Conservation (phyloP, 2,797 vertebrate species). For the Tenualosa ilisha region DNA sequence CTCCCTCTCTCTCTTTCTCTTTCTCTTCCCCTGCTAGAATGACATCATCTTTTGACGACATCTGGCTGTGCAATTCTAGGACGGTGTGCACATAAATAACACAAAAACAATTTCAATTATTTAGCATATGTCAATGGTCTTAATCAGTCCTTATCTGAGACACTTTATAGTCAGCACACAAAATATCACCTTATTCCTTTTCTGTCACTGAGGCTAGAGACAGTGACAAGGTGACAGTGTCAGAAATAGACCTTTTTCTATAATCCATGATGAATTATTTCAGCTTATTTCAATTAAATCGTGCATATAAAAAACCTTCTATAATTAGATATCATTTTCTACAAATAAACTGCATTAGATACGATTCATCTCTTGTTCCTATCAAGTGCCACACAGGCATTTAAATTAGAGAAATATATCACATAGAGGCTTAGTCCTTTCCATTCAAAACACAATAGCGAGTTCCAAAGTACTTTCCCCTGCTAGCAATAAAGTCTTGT, state of each 20-base stretch:
- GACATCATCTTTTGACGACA: slow-evolving; percentile 1
- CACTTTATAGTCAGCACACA: slow-evolving; percentile 2
- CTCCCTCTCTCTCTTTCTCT: too few species aligned
- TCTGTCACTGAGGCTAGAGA: neutral
- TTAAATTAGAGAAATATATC: slow-evolving; percentile 22
- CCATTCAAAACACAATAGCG: neutral
- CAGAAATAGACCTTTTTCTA: neutral
- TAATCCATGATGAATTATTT: neutral
- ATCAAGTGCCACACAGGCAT: slow-evolving; percentile 31
- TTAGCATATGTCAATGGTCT: neutral
- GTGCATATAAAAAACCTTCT: neutral
- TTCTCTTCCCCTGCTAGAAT: neutral
- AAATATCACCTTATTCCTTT: neutral
- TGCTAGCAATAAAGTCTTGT: neutral
- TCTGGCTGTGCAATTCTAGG: neutral
- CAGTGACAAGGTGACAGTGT: neutral
- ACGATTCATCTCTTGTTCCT: slow-evolving; percentile 49
- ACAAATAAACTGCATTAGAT: slow-evolving; percentile 44
- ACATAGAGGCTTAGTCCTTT: neutral
- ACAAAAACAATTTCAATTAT: neutral
- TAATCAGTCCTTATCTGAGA: neutral
- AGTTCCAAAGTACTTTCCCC: neutral
- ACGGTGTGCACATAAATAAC: neutral
- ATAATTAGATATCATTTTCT: neutral
- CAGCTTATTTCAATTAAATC: neutral